phyloP scores from a whole-genome alignment of 2,797 vertebrate species.

The Aeoliscus strigatus region DNA sequence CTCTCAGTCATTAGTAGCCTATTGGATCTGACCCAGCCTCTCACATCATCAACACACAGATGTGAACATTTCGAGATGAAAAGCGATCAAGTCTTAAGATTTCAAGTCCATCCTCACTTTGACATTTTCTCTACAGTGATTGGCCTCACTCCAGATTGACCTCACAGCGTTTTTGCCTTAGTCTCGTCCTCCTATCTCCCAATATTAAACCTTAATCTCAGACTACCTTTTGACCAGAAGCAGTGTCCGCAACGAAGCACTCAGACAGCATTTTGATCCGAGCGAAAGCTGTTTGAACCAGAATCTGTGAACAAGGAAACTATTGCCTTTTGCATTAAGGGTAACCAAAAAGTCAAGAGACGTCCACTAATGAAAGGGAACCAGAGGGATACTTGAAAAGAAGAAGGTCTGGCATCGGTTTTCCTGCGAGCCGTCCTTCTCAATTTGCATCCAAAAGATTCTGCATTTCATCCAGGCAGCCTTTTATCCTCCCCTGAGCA shows the following conservation, averaged over 20 bases:
- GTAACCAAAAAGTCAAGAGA: conserved; percentile 68
- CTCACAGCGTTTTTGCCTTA: conserved; percentile 50
- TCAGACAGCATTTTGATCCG: conserved; percentile 58
- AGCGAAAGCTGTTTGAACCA: conserved; percentile 66
- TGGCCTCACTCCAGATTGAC: conserved; percentile 33
- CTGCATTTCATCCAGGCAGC: conserved; percentile 51
- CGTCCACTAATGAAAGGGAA: conserved; percentile 55
- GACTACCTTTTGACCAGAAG: conserved; percentile 54
- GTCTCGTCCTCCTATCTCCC: conserved; percentile 39
- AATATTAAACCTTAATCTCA: conserved; percentile 49
- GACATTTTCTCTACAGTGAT: conserved; percentile 24
- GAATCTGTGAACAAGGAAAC: conserved; percentile 70
- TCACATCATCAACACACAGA: conserved; percentile 44
- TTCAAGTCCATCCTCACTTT: conserved; percentile 23
- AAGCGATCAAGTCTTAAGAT: conserved; percentile 54
- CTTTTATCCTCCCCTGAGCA: conserved; percentile 48
- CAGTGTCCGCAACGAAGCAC: conserved; percentile 57
- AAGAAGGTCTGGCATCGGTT: conserved; percentile 45
- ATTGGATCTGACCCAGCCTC: conserved; percentile 54
- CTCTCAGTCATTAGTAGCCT: conserved; percentile 55
- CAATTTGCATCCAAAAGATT: conserved; percentile 49
- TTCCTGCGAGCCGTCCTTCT: conserved; percentile 56
- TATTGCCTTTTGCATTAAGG: conserved; percentile 69
- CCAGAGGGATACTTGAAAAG: conserved; percentile 56
- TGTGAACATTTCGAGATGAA: conserved; percentile 49